phyloP scores from a whole-genome alignment of 2,113 vertebrate species.

The Pachycephala philippinensis region DNA sequence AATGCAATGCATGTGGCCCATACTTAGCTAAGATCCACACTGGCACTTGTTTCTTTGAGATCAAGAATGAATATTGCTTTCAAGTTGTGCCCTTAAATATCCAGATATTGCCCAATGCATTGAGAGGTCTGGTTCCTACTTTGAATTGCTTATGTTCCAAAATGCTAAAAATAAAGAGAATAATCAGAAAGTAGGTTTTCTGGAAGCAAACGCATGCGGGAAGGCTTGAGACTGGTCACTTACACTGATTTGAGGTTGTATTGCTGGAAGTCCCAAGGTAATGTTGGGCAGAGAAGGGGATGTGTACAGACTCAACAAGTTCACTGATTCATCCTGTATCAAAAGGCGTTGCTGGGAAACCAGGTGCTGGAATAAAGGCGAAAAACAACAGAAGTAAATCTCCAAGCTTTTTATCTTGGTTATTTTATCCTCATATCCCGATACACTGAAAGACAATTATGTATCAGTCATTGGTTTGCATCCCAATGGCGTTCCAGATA shows the following conservation, averaged over 20 bases:
- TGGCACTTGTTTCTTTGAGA: not conserved
- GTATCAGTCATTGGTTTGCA: not conserved
- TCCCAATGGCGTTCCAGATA: not conserved
- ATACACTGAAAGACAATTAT: not conserved
- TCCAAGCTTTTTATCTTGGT: not conserved
- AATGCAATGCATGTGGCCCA: not conserved
- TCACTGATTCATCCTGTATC: conserved; percentile 89
- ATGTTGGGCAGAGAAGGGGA: conserved; percentile 97
- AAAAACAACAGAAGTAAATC: not conserved
- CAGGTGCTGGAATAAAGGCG: conserved; percentile 78
- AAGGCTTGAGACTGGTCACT: conserved; percentile 64
- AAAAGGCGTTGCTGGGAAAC: conserved; percentile 89
- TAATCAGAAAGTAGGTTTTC: not conserved
- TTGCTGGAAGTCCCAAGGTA: conserved; percentile 87
- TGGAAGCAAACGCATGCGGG: not conserved
- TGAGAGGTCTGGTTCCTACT: not conserved
- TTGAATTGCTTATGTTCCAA: not conserved
- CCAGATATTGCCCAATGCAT: not conserved
- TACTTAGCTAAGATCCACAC: not conserved
- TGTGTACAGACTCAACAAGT: conserved; percentile 92
- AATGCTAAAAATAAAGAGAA: not conserved
- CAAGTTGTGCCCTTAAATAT: not conserved
- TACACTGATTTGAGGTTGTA: conserved; percentile 85
- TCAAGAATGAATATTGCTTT: not conserved
- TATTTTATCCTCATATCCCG: not conserved